Conservation (phyloP, 2,113 vertebrate genomes). For the Lepidothrix coronata region DNA sequence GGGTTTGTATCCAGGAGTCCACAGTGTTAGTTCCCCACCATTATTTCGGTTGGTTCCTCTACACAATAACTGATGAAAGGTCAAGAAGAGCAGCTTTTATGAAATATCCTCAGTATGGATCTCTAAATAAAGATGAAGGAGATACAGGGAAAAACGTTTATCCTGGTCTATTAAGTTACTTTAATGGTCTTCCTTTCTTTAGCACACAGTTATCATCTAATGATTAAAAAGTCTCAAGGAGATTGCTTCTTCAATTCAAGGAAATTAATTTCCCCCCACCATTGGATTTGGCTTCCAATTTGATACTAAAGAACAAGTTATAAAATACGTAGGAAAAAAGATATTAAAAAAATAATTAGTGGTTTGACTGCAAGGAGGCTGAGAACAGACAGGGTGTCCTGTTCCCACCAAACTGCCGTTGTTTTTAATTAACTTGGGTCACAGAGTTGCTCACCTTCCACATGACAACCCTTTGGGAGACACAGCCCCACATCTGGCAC, state of each 20-base stretch:
- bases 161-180: slow-evolving; percentile 59
- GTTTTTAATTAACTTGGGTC: background rate
- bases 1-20: background rate
- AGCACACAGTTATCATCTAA: slow-evolving; percentile 24
- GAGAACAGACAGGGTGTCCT: background rate
- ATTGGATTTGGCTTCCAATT: slow-evolving; percentile 59
- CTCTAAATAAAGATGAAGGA: slow-evolving; percentile 58
- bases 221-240: slow-evolving; percentile 62
- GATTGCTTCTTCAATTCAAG: slow-evolving; percentile 54
- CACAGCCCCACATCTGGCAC: rapidly evolving
- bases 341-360: slow-evolving; percentile 43
- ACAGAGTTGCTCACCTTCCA: background rate
- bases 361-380: background rate
- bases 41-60: slow-evolving; percentile 20
- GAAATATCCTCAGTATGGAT: slow-evolving; percentile 37
- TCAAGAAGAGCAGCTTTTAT: slow-evolving; percentile 27
- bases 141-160: slow-evolving; percentile 22
- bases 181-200: slow-evolving; percentile 53
- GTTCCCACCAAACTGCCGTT: background rate
- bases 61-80: slow-evolving; percentile 33
- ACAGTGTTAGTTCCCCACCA: background rate
- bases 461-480: background rate
- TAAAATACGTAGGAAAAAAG: slow-evolving; percentile 24
- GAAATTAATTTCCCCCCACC: slow-evolving; percentile 53
- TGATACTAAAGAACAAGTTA: slow-evolving; percentile 11